phyloP scores from a whole-genome alignment of 2,797 vertebrate genomes.

The Podargus strigoides region DNA sequence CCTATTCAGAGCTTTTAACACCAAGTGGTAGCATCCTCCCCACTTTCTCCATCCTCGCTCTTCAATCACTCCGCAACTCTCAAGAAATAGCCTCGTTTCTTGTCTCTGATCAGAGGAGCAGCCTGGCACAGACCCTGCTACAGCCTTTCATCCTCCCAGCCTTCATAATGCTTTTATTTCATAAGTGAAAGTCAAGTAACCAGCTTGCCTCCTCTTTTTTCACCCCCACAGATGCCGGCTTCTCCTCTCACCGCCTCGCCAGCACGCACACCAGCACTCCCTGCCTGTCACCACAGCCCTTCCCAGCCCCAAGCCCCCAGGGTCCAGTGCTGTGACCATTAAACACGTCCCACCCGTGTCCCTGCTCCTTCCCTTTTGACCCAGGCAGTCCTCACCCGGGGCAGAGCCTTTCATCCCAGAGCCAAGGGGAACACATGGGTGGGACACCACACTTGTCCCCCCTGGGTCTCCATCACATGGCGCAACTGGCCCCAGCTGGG shows the following conservation, averaged over 20 bases:
- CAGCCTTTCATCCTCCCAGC: conserved; percentile 28
- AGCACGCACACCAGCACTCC: neutral
- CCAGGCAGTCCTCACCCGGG: neutral
- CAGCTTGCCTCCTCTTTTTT: neutral
- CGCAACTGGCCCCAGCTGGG: neutral
- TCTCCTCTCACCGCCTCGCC: neutral
- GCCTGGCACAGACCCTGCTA: neutral
- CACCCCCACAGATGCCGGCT: neutral
- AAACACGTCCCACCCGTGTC: neutral
- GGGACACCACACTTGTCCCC: neutral
- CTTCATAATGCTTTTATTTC: neutral
- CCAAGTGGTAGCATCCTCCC: conserved; percentile 1
- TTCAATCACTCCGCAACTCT: neutral
- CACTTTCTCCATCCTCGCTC: neutral
- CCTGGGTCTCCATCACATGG: neutral
- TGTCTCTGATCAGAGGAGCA: conserved; percentile 9
- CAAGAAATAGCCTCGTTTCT: conserved; percentile 11
- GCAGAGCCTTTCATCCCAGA: neutral
- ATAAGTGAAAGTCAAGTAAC: neutral
- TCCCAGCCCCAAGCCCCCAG: neutral
- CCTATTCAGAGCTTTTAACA: conserved; percentile 27
- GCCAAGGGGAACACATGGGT: neutral
- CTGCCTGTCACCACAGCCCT: neutral
- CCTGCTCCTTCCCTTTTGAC: neutral
- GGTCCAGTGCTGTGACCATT: neutral